Evolutionary conservation across 2,888 invertebrate species (phyloP), one percentile per base, ranked within the genome.

Genomic region (Leucophora obtusa): DNA sequence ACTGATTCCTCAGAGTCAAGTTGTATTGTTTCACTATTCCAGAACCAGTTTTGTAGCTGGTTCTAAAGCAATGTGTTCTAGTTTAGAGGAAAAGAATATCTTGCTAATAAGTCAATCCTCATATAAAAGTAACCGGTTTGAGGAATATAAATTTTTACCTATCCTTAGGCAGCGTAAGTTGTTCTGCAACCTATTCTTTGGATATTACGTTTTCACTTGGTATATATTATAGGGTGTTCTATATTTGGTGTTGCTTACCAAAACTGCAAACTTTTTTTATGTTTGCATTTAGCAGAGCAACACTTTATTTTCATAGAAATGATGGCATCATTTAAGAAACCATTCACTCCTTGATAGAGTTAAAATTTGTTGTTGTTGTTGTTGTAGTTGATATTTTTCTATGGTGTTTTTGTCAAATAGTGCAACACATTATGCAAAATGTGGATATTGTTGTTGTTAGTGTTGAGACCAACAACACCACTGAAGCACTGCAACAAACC

Each of bases 271-370:
- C 7, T 7, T 28, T 7, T 6, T 6, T n/a, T 65, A 53, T 69
- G 14, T 74, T 50, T 53, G 8, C 18, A 65, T 75, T 70, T 54
- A 63, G 54, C 71, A 60, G 63, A 58, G 28, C 28, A 69, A 76
- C 76, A 81, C 81, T 81, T 77, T 74, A 77, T 70, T 81, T 81
- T 81, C 81, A 81, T 47, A 77, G 81, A 81, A 81, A 77, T 81
- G 81, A 81, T 81, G 81, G 59, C 81, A 81, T 81, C 81, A 81
- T 81, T 77, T 81, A 81, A 77, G 77, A 66, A 81, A 81, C 77
- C 81, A 81, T 74, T 81, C 77, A 69, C 70, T 77, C 47, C 75
- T 81, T 81, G 70, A 81, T 81, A 70, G 81, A 77, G 73, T 71
- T 72, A 60, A 77, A 77, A 66, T 17, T 21, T 35, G n/a, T 50